phyloP scores from a whole-genome alignment of 2,888 invertebrate genomes.

The Habrosyne pyritoides region DNA sequence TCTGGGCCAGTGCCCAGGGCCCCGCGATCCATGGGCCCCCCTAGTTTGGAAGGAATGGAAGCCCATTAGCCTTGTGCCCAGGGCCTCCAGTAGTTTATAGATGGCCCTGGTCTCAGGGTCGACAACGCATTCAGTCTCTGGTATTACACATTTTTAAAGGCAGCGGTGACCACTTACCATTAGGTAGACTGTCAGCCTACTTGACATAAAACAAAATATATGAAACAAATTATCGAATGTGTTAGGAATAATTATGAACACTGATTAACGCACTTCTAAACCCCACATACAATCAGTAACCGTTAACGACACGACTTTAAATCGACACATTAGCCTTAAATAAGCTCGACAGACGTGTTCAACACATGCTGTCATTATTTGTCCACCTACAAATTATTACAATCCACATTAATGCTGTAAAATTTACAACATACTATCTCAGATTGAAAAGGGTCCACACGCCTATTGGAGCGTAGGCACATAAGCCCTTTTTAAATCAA shows the following conservation, averaged over 20 bases:
- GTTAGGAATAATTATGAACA: background rate
- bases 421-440: slow-evolving; percentile 20
- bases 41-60: no score
- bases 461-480: slow-evolving; percentile 10
- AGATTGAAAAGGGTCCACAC: background rate
- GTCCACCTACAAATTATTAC: slow-evolving; percentile 45
- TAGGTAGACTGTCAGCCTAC: no score
- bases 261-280: slow-evolving; percentile 5
- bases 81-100: no score
- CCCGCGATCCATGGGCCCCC: no score
- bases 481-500: slow-evolving; percentile 38
- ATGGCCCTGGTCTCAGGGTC: no score
- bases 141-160: no score
- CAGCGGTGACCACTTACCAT: no score
- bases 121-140: no score
- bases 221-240: background rate
- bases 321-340: slow-evolving; percentile 31
- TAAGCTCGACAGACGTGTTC: slow-evolving; percentile 37
- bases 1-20: no score
- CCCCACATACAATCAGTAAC: slow-evolving; percentile 4
- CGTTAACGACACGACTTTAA: slow-evolving; percentile 10
- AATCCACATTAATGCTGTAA: slow-evolving; percentile 33
- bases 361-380: slow-evolving; percentile 42
- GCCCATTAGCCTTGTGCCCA: no score
- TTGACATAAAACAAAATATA: no score